These are phyloP conservation scores for Ctenopoma kingsleyae DNA, from an alignment of 2,797 vertebrate genomes.

Conservation along the genomic window DNA sequence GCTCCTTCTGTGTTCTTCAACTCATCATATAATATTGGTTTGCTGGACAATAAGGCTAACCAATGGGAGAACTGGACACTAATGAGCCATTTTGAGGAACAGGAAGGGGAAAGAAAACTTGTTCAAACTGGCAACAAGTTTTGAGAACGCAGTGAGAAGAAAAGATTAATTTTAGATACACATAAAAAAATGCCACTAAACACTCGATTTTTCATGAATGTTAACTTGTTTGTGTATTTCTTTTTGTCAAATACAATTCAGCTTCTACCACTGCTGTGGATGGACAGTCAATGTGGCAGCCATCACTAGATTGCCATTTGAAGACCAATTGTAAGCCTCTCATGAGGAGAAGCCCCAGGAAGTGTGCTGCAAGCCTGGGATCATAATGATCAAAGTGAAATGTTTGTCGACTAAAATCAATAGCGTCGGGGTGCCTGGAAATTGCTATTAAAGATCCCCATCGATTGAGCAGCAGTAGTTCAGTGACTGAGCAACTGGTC, in stretches of 20 bases:
- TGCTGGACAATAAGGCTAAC: slow-evolving; percentile 63
- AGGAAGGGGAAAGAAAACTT: slow-evolving; percentile 26
- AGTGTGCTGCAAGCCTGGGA: slow-evolving; percentile 72
- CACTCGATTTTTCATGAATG: slow-evolving; percentile 27
- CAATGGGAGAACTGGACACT: slow-evolving; percentile 56
- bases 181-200: slow-evolving; percentile 25
- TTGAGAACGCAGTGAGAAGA: slow-evolving; percentile 26
- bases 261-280: slow-evolving; percentile 42
- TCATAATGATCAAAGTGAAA: slow-evolving; percentile 84
- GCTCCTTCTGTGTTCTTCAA: slow-evolving; percentile 62
- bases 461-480: slow-evolving; percentile 72
- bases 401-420: slow-evolving; percentile 82
- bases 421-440: slow-evolving; percentile 78
- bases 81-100: slow-evolving; percentile 61
- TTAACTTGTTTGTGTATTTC: slow-evolving; percentile 59
- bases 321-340: slow-evolving; percentile 67
- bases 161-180: slow-evolving; percentile 2
- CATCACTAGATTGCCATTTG: slow-evolving; percentile 64
- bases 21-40: slow-evolving; percentile 65
- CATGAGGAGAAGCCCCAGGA: slow-evolving; percentile 71
- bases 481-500: slow-evolving; percentile 61
- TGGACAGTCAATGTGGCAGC: slow-evolving; percentile 49
- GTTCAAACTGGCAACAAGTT: slow-evolving; percentile 51
- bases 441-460: slow-evolving; percentile 82
- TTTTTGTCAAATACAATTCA: slow-evolving; percentile 52